phyloP scores from a whole-genome alignment of 1,140 invertebrate species.

The Lordiphosa collinella region DNA sequence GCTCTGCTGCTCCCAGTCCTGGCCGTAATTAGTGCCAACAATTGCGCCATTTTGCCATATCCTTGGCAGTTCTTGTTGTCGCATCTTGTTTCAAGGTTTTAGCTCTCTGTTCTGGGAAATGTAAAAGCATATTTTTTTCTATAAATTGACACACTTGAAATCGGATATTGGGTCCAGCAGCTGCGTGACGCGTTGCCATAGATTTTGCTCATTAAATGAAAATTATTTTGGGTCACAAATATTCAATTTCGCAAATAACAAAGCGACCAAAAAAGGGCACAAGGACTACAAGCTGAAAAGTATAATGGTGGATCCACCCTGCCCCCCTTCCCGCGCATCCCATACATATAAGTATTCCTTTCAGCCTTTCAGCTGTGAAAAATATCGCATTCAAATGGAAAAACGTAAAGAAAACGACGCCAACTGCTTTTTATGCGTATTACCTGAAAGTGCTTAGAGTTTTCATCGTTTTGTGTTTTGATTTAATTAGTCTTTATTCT shows the following conservation, averaged over 20 bases:
- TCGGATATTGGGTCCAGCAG: slow-evolving; percentile 45
- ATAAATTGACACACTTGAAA: slow-evolving; percentile 63
- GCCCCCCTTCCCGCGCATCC: too few relatives aligned
- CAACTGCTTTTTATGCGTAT: neutral
- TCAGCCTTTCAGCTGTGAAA: slow-evolving; percentile 43
- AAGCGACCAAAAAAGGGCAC: neutral
- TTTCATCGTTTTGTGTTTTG: too few relatives aligned
- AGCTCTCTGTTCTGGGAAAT: slow-evolving; percentile 24
- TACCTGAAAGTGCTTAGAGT: too few relatives aligned
- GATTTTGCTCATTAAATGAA: slow-evolving; percentile 52
- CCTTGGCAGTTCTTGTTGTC: slow-evolving; percentile 48
- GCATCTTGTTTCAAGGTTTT: slow-evolving; percentile 61
- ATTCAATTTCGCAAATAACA: slow-evolving; percentile 15
- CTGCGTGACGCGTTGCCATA: slow-evolving; percentile 44
- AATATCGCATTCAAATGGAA: slow-evolving; percentile 46
- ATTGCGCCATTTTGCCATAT: slow-evolving; percentile 60
- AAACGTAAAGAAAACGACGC: neutral
- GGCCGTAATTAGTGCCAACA: slow-evolving; percentile 71
- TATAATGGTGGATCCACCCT: too few relatives aligned
- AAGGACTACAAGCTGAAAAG: neutral
- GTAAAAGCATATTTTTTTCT: slow-evolving; percentile 38
- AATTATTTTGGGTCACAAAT: slow-evolving; percentile 36
- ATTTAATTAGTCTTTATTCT: neutral
- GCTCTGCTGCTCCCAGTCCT: slow-evolving; percentile 15
- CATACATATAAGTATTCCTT: slow-evolving; percentile 17